phyloP scores from a whole-genome alignment of 2,113 vertebrate species.

The Myotis lucifugus region DNA sequence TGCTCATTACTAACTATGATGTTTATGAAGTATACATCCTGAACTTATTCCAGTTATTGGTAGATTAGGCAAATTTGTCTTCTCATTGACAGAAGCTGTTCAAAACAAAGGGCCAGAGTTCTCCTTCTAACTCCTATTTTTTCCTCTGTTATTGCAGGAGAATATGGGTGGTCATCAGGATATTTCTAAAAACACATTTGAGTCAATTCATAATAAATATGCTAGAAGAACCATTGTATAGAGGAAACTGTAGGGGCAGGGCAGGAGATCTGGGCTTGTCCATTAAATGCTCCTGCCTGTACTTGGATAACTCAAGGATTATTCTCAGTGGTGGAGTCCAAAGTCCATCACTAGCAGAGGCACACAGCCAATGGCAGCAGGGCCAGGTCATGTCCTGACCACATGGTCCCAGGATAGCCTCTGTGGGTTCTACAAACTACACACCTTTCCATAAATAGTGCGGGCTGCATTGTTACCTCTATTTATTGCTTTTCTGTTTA shows the following conservation, averaged over 20 bases:
- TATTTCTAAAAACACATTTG: background rate
- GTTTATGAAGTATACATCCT: background rate
- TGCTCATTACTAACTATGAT: background rate
- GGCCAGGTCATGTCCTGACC: rapidly evolving
- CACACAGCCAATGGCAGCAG: background rate
- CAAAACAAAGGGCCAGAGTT: background rate
- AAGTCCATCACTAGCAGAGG: background rate
- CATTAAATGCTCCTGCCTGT: background rate
- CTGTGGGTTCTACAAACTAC: background rate
- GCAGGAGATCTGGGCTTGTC: background rate
- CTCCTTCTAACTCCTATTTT: background rate
- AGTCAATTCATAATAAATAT: background rate
- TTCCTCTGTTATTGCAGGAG: background rate
- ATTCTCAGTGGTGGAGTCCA: background rate
- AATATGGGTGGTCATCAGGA: background rate
- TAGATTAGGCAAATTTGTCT: background rate
- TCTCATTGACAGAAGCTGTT: background rate
- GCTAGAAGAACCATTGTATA: background rate
- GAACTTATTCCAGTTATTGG: background rate
- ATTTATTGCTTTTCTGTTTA: background rate
- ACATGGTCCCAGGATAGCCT: background rate
- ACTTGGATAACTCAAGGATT: too few species aligned
- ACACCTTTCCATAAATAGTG: background rate
- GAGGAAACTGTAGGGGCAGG: background rate
- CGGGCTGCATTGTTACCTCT: background rate